These are phyloP conservation scores for Crypturellus undulatus DNA, from an alignment of 2,113 vertebrate genomes.

Conservation along the genomic window DNA sequence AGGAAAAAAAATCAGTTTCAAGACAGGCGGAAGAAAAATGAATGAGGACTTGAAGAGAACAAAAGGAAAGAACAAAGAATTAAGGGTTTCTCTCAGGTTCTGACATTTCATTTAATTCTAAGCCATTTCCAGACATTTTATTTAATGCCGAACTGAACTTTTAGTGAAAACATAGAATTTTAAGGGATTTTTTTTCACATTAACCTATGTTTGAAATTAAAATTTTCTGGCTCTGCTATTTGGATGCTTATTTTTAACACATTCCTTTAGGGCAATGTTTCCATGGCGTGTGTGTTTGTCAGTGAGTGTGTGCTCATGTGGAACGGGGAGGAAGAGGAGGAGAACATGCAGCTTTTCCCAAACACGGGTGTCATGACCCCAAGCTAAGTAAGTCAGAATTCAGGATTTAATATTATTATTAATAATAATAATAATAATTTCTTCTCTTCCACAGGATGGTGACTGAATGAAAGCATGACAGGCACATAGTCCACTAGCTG, in stretches of 20 bases:
- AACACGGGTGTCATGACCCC: constrained; percentile 19
- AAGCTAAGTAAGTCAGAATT: constrained; percentile 36
- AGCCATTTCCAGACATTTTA: neutral
- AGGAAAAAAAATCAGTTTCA: neutral
- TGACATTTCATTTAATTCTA: constrained; percentile 30
- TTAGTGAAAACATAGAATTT: neutral
- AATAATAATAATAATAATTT: constrained; percentile 26
- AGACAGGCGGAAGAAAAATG: neutral
- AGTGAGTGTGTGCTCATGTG: neutral
- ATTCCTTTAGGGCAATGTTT: constrained; percentile 49
- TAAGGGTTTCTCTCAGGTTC: neutral
- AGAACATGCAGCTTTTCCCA: constrained; percentile 43
- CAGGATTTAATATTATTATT: constrained; percentile 14
- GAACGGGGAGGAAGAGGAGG: neutral
- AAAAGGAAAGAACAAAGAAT: neutral
- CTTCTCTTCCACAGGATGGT: constrained; percentile 37
- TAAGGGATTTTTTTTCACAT: neutral
- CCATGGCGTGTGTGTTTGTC: neutral
- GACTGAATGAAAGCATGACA: constrained; percentile 3
- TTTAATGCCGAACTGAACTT: neutral
- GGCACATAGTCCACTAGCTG: neutral
- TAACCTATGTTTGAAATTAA: neutral
- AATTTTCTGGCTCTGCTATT: constrained; percentile 21
- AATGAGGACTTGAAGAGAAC: constrained; percentile 16
- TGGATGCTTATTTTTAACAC: neutral